Conservation (phyloP, 2,888 invertebrate genomes). For the Athalia rosae region DNA sequence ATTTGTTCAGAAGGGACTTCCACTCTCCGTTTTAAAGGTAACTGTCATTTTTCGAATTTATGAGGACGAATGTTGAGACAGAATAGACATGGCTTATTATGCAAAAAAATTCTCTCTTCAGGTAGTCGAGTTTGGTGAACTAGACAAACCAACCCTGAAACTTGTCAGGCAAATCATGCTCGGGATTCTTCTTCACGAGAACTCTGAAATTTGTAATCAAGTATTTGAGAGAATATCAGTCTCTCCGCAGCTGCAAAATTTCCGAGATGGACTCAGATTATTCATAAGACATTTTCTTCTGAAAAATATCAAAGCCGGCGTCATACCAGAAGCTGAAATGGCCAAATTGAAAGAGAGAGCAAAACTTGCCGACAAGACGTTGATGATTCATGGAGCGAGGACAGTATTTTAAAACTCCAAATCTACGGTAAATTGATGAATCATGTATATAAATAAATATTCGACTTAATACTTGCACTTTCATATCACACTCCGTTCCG, state of each 20-base stretch:
- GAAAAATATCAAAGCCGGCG: slow-evolving; percentile 76
- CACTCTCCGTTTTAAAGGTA: slow-evolving; percentile 91
- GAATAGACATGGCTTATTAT: slow-evolving; percentile 7
- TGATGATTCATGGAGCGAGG: slow-evolving; percentile 74
- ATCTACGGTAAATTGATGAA: slow-evolving; percentile 37
- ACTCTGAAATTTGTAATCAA: slow-evolving; percentile 77
- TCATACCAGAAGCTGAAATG: slow-evolving; percentile 73
- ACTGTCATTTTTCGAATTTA: slow-evolving; percentile 48
- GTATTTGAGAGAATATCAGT: slow-evolving; percentile 85
- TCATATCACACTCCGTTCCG: too few relatives aligned
- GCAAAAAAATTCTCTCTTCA: slow-evolving; percentile 68
- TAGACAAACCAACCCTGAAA: slow-evolving; percentile 86
- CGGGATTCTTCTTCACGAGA: slow-evolving; percentile 82
- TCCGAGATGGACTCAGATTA: slow-evolving; percentile 87
- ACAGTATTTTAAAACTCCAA: slow-evolving; percentile 59
- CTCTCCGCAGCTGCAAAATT: slow-evolving; percentile 84
- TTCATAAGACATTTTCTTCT: slow-evolving; percentile 92
- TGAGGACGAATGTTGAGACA: not conserved
- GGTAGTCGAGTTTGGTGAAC: slow-evolving; percentile 90
- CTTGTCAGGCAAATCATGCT: slow-evolving; percentile 87
- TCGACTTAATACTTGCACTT: too few relatives aligned
- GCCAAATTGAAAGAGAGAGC: slow-evolving; percentile 77
- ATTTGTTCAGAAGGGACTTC: slow-evolving; percentile 85
- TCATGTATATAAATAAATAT: too few relatives aligned
- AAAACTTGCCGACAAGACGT: slow-evolving; percentile 80